Conservation (phyloP, 2,888 invertebrate genomes). For the Coleophora deauratella region DNA sequence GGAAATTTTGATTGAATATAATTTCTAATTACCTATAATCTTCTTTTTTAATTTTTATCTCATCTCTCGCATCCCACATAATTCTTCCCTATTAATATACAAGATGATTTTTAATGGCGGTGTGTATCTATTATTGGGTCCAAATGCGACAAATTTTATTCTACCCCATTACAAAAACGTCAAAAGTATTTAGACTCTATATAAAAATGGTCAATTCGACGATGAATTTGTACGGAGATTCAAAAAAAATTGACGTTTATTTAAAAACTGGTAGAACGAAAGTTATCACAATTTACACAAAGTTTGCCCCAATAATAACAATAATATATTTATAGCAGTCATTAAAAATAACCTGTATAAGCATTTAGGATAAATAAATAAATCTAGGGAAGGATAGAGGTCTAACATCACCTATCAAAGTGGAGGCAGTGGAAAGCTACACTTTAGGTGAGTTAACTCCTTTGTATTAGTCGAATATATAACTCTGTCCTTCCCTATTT, state of each 20-base stretch:
- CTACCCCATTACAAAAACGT: too few species aligned
- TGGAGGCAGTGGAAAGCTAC: conserved; percentile 54
- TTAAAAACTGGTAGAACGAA: too few species aligned
- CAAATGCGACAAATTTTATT: too few species aligned
- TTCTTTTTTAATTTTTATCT: conserved; percentile 23
- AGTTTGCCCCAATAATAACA: too few species aligned
- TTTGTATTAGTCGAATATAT: conserved; percentile 35
- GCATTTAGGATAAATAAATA: conserved; percentile 18
- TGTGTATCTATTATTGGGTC: too few species aligned
- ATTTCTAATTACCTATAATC: background rate
- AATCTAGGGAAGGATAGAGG: conserved; percentile 67
- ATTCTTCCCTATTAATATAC: conserved; percentile 45
- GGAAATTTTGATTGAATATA: background rate
- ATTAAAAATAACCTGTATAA: too few species aligned
- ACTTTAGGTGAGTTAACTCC: conserved; percentile 65
- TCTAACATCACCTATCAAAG: conserved; percentile 65
- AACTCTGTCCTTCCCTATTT: conserved; percentile 78
- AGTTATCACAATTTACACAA: too few species aligned
- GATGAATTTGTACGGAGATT: too few species aligned
- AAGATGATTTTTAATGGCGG: conserved; percentile 1
- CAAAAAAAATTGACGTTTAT: too few species aligned
- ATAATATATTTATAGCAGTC: too few species aligned
- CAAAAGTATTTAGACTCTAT: too few species aligned
- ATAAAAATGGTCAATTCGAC: too few species aligned
- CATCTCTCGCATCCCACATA: conserved; percentile 34